Evolutionary conservation across 1,140 invertebrate species (phyloP).

Genomic region (Anastatus disparis): DNA sequence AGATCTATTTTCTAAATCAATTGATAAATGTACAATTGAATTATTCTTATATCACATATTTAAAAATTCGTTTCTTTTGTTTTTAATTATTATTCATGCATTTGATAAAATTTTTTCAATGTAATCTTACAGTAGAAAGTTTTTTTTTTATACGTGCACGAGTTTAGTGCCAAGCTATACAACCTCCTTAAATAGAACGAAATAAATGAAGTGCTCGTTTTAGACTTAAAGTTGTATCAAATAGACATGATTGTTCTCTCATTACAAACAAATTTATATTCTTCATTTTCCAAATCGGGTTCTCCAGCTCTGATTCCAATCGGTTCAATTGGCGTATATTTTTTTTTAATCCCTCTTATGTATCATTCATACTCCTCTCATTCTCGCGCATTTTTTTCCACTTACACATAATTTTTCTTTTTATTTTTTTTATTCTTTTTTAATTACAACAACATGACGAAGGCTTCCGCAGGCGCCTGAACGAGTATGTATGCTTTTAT

Average conservation of each 20-base stretch:
- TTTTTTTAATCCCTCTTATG: not conserved
- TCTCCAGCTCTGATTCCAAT: conserved; percentile 14
- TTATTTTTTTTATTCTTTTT: not conserved
- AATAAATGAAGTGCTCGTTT: not conserved
- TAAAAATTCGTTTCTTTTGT: too few species aligned
- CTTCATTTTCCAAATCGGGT: conserved; percentile 10
- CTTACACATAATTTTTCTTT: too few species aligned
- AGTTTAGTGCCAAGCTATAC: too few species aligned
- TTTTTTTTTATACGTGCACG: too few species aligned
- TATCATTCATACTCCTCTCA: not conserved
- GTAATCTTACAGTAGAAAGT: too few species aligned
- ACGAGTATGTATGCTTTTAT: too few species aligned
- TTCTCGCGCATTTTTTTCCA: not conserved
- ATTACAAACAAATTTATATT: not conserved
- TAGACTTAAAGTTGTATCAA: not conserved
- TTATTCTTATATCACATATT: too few species aligned
- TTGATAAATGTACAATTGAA: too few species aligned
- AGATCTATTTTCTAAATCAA: too few species aligned
- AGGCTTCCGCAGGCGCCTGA: conserved; percentile 15
- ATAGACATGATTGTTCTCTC: not conserved
- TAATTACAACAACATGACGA: conserved; percentile 15
- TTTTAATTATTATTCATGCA: too few species aligned
- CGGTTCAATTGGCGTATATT: not conserved
- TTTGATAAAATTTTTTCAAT: too few species aligned
- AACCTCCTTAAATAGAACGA: too few species aligned